Percentiles rank a stretch among this genome's conserved stretches.
Evolutionary conservation across 2,797 vertebrate genomes (phyloP).

Genomic region (Enteromius radiatus): DNA sequence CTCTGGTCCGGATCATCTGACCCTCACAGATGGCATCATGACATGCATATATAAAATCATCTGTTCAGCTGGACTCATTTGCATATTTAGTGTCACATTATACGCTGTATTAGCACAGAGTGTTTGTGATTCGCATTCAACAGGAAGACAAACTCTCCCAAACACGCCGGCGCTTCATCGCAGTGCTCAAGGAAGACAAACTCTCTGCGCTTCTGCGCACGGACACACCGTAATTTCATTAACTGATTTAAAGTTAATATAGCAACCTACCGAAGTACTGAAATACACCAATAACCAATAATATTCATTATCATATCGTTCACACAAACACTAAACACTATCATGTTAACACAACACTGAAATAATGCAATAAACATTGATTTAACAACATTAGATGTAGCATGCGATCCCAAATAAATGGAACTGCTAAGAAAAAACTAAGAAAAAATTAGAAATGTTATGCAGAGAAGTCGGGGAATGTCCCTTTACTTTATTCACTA

Average conservation of each 20-base stretch:
- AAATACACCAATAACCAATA: too few species aligned
- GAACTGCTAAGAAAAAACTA: too few species aligned
- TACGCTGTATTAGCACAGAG: constrained; percentile 80
- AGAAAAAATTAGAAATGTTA: too few species aligned
- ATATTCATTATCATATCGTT: too few species aligned
- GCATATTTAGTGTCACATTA: constrained; percentile 87
- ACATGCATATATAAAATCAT: constrained; percentile 82
- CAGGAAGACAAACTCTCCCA: constrained; percentile 19
- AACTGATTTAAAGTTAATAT: too few species aligned
- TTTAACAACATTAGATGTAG: too few species aligned
- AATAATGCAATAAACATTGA: too few species aligned
- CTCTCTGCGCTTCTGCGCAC: neutral
- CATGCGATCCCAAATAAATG: too few species aligned
- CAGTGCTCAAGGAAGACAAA: constrained; percentile 5
- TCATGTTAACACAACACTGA: too few species aligned
- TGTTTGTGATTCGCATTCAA: constrained; percentile 81
- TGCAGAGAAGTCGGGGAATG: neutral
- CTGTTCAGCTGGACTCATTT: constrained; percentile 75
- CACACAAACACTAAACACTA: too few species aligned
- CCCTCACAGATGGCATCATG: constrained; percentile 80
- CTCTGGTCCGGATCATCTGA: constrained; percentile 67
- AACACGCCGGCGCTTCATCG: neutral
- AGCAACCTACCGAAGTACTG: too few species aligned
- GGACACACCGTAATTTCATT: neutral
- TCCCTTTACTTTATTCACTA: too few species aligned